A percentile compares a stretch with the other conserved stretches of the same genome.
These are phyloP conservation scores for Pseudomyrmex pallidus DNA, from an alignment of 1,140 invertebrate genomes.

Conservation along the genomic window DNA sequence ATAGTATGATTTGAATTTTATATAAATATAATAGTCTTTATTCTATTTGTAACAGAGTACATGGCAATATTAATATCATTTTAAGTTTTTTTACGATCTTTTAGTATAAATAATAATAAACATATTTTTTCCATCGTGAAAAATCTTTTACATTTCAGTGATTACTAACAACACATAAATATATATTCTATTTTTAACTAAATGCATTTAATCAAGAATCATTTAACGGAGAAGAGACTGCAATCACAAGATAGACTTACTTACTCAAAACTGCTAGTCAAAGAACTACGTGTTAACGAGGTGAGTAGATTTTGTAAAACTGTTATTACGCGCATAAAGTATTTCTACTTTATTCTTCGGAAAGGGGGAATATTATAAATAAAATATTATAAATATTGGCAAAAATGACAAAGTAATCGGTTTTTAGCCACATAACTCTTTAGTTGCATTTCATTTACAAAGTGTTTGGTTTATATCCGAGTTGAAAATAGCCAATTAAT, in stretches of 20 bases:
- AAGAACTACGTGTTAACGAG: slow-evolving; percentile 79
- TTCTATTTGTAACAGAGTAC: slow-evolving; percentile 16
- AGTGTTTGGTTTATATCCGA: too few species aligned
- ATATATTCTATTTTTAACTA: slow-evolving; percentile 77
- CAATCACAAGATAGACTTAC: slow-evolving; percentile 84
- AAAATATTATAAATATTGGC: slow-evolving; percentile 58
- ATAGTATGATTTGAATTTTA: not conserved
- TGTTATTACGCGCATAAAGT: slow-evolving; percentile 78
- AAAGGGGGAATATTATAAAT: slow-evolving; percentile 67
- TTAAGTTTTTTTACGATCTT: not conserved
- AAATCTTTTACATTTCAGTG: slow-evolving; percentile 49
- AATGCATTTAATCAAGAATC: slow-evolving; percentile 75
- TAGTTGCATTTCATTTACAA: too few species aligned
- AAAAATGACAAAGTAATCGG: slow-evolving; percentile 63
- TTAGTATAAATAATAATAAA: not conserved
- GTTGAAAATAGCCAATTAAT: too few species aligned
- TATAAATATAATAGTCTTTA: not conserved
- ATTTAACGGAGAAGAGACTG: slow-evolving; percentile 82
- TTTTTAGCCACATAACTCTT: not conserved
- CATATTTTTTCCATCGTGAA: slow-evolving; percentile 45
- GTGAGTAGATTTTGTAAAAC: slow-evolving; percentile 83
- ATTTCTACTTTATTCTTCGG: slow-evolving; percentile 68
- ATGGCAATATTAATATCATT: not conserved
- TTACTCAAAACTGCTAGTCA: slow-evolving; percentile 83
- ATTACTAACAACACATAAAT: slow-evolving; percentile 73